These are phyloP conservation scores for Erebia epiphron DNA, from an alignment of 2,888 invertebrate genomes.

Conservation along the genomic window DNA sequence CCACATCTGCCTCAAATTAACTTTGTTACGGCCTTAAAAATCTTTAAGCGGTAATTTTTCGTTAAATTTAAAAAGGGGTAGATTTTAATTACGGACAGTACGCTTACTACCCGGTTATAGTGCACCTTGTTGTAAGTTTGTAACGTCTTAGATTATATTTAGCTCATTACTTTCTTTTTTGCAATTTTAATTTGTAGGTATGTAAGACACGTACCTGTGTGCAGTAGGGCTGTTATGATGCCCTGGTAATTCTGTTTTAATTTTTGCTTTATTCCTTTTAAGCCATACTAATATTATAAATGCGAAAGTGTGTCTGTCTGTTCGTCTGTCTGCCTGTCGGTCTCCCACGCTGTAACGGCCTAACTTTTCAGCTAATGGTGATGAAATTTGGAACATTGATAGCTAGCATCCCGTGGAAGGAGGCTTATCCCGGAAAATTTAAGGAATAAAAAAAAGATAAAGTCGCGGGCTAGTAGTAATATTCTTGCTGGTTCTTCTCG, in stretches of 20 bases:
- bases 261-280: no score
- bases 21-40: constrained; percentile 59
- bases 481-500: no score
- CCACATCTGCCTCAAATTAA: constrained; percentile 61
- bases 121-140: constrained; percentile 31
- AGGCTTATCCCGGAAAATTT: no score
- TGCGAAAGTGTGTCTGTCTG: no score
- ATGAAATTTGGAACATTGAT: no score
- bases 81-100: constrained; percentile 50
- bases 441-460: no score
- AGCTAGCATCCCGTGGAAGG: no score
- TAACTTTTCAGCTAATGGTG: no score
- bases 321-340: no score
- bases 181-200: background rate
- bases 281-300: no score
- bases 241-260: background rate
- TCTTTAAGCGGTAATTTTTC: constrained; percentile 59
- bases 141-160: constrained; percentile 27
- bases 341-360: no score
- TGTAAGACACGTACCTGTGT: background rate
- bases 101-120: constrained; percentile 18
- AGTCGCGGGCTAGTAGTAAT: no score
- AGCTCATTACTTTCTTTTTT: constrained; percentile 24
- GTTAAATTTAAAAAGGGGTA: constrained; percentile 51
- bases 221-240: background rate